These are phyloP conservation scores for Pogonocherus hispidulus DNA, from an alignment of 2,888 invertebrate genomes.

Conservation along the genomic window DNA sequence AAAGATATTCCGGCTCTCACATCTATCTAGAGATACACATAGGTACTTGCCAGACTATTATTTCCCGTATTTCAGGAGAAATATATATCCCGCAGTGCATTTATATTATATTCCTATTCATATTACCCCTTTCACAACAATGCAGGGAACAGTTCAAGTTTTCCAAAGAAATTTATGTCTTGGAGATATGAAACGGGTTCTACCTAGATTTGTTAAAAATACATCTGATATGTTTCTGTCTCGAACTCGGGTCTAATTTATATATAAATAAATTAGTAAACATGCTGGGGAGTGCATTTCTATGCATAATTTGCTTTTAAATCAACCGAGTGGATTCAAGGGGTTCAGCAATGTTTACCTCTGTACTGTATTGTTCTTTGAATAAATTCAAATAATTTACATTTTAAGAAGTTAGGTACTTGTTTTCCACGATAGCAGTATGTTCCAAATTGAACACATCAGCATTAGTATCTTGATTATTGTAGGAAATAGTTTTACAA, in stretches of 20 bases:
- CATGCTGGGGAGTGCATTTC: too few relatives aligned
- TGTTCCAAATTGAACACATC: too few relatives aligned
- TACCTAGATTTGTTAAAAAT: background rate
- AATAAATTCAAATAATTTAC: too few relatives aligned
- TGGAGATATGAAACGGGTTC: background rate
- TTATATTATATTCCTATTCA: conserved; percentile 14
- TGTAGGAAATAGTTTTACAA: too few relatives aligned
- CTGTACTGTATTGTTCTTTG: too few relatives aligned
- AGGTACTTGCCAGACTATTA: background rate
- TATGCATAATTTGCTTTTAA: too few relatives aligned
- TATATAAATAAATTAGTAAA: background rate
- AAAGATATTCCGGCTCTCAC: background rate
- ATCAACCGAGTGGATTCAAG: too few relatives aligned
- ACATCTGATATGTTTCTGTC: background rate
- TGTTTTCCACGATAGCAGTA: too few relatives aligned
- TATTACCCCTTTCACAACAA: conserved; percentile 5
- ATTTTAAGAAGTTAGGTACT: too few relatives aligned
- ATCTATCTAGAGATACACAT: conserved; percentile 3
- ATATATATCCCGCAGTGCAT: background rate
- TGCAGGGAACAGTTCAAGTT: conserved; percentile 4
- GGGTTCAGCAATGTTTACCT: too few relatives aligned
- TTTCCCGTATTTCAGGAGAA: background rate
- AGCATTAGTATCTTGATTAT: too few relatives aligned
- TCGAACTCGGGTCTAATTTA: background rate
- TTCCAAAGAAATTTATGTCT: background rate